phyloP scores from a whole-genome alignment of 2,113 vertebrate genomes.

The Pelvicachromis taeniatus region DNA sequence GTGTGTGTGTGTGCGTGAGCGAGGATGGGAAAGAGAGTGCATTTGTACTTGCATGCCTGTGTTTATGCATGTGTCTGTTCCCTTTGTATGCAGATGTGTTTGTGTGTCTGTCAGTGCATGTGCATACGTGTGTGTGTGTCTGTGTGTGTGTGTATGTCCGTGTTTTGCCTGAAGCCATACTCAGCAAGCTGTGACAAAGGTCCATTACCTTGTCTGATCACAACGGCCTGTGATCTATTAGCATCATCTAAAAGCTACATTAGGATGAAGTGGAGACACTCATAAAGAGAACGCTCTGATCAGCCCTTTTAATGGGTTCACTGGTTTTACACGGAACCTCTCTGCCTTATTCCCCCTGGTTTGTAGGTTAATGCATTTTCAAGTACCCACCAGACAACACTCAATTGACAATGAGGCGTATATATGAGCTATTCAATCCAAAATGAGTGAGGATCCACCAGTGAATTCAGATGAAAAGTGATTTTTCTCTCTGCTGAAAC shows the following conservation, averaged over 20 bases:
- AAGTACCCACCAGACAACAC: conserved; percentile 69
- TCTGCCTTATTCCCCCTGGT: conserved; percentile 55
- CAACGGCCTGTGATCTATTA: conserved; percentile 95
- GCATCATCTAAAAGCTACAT: conserved; percentile 97
- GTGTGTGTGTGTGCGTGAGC: background rate
- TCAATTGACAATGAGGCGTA: conserved; percentile 55
- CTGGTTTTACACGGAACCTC: conserved; percentile 77
- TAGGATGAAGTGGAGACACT: conserved; percentile 83
- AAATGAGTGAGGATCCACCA: conserved; percentile 31
- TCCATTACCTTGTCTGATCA: conserved; percentile 97
- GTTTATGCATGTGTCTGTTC: background rate
- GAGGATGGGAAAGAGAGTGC: background rate
- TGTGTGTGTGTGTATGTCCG: background rate
- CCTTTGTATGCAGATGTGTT: background rate
- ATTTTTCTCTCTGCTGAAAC: conserved; percentile 1
- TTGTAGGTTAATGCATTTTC: conserved; percentile 72
- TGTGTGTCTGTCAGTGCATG: background rate
- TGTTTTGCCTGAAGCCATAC: conserved; percentile 84
- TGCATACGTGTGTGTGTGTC: background rate
- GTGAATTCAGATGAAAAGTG: conserved; percentile 12
- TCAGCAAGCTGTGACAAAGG: conserved; percentile 95
- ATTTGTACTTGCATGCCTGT: background rate
- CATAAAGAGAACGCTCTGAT: conserved; percentile 74
- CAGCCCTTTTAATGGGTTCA: conserved; percentile 79
- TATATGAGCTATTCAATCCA: conserved; percentile 25